A percentile compares a stretch with the other conserved stretches of the same genome.
These are phyloP conservation scores for Lasioglossum villosulum DNA, from an alignment of 2,888 invertebrate genomes.

Conservation along the genomic window DNA sequence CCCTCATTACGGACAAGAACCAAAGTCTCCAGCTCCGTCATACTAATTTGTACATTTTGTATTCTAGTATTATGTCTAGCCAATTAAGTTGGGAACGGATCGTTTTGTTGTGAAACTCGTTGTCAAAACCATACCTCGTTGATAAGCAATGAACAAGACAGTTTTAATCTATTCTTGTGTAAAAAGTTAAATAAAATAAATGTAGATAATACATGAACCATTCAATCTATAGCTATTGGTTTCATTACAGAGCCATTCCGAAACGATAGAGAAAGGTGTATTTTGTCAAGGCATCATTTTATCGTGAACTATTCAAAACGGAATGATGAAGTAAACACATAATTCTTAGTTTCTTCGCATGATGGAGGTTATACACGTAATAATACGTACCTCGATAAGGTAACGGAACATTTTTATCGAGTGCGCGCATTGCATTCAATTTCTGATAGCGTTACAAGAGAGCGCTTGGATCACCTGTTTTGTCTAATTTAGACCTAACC, in stretches of 20 bases:
- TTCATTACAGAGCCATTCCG: not conserved
- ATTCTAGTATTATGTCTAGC: slow-evolving; percentile 48
- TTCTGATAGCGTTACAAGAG: not conserved
- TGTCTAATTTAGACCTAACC: not conserved
- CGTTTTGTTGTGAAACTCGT: not conserved
- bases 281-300: not conserved
- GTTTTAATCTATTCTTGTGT: slow-evolving; percentile 6
- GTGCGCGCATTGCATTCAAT: not conserved
- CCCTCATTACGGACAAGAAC: not conserved
- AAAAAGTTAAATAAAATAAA: slow-evolving; percentile 4
- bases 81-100: not conserved
- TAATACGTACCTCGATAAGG: not conserved
- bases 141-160: not conserved
- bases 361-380: not conserved
- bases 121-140: not conserved
- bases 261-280: not conserved
- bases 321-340: not conserved
- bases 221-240: not conserved
- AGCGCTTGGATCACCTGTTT: not conserved
- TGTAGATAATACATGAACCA: not conserved
- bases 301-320: not conserved
- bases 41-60: slow-evolving; percentile 84
- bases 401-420: slow-evolving; percentile 27
- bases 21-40: slow-evolving; percentile 89
- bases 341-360: not conserved